A percentile compares a stretch with the other conserved stretches of the same genome.
Evolutionary conservation across 2,888 invertebrate species (phyloP).

Genomic region (Gryllus longicercus): DNA sequence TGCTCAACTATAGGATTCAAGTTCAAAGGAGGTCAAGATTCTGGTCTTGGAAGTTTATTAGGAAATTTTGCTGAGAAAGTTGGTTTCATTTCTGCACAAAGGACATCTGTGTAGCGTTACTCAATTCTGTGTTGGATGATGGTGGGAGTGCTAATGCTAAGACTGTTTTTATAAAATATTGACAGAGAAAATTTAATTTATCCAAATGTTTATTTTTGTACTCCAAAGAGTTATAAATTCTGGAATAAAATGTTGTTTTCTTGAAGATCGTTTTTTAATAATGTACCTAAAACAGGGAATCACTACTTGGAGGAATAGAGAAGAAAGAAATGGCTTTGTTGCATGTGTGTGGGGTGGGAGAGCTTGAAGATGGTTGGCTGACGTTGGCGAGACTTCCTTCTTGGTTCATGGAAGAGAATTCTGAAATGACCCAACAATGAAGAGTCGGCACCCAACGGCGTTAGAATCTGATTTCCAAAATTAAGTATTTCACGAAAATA

Average conservation of each 20-base stretch:
- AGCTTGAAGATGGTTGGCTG: too few relatives aligned
- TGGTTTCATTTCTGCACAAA: constrained; percentile 47
- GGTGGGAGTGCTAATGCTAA: too few relatives aligned
- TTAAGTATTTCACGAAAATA: background rate
- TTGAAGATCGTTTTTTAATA: background rate
- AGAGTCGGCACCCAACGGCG: background rate
- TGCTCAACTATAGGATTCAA: constrained; percentile 54
- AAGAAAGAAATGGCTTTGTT: too few relatives aligned
- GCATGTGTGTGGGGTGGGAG: too few relatives aligned
- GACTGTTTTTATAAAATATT: background rate
- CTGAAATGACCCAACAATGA: too few relatives aligned
- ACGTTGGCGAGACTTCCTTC: too few relatives aligned
- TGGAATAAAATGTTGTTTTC: background rate
- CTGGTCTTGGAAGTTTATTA: constrained; percentile 52
- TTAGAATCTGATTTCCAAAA: background rate
- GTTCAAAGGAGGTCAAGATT: constrained; percentile 52
- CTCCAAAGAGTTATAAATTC: background rate
- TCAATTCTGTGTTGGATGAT: too few relatives aligned
- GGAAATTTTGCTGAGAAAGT: constrained; percentile 59
- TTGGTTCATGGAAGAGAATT: too few relatives aligned
- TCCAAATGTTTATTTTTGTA: constrained; percentile 6
- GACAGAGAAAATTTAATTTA: background rate
- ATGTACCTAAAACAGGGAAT: too few relatives aligned
- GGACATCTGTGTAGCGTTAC: constrained; percentile 30
- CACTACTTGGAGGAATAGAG: too few relatives aligned